These are phyloP conservation scores for Amphimallon solstitiale DNA, from an alignment of 2,888 invertebrate genomes.

Conservation along the genomic window DNA sequence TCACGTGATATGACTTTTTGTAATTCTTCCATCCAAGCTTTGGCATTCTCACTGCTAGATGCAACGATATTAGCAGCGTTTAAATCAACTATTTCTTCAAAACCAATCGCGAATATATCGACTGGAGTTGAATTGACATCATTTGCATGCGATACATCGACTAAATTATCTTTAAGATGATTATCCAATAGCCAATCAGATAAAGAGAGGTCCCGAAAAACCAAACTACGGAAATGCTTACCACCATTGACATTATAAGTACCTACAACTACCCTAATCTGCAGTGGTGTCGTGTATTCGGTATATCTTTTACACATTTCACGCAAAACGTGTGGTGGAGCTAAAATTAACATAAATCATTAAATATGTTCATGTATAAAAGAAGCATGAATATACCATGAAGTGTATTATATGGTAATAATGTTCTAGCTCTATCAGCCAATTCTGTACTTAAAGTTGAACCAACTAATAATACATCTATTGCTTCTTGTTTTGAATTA, in stretches of 20 bases:
- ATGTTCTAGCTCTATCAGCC: constrained; percentile 88
- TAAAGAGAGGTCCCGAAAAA: constrained; percentile 87
- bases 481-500: constrained; percentile 96
- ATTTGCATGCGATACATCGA: constrained; percentile 64
- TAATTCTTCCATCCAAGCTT: constrained; percentile 94
- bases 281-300: constrained; percentile 78
- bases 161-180: constrained; percentile 68
- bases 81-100: constrained; percentile 98
- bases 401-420: constrained; percentile 86
- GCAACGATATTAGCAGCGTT: constrained; percentile 99
- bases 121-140: constrained; percentile 69
- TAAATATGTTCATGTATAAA: background rate
- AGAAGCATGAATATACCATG: constrained; percentile 68
- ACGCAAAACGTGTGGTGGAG: constrained; percentile 82
- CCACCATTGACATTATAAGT: constrained; percentile 99
- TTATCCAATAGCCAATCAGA: constrained; percentile 93
- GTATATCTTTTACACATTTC: constrained; percentile 86
- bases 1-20: constrained; percentile 89
- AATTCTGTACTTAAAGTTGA: constrained; percentile 91
- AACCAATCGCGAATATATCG: constrained; percentile 97
- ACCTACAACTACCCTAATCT: constrained; percentile 85
- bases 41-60: constrained; percentile 91
- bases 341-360: constrained; percentile 57
- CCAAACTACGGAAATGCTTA: constrained; percentile 96
- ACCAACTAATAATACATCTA: constrained; percentile 93